Evolutionary conservation across 2,113 vertebrate genomes (phyloP).

Genomic region (Atractosteus spatula): DNA sequence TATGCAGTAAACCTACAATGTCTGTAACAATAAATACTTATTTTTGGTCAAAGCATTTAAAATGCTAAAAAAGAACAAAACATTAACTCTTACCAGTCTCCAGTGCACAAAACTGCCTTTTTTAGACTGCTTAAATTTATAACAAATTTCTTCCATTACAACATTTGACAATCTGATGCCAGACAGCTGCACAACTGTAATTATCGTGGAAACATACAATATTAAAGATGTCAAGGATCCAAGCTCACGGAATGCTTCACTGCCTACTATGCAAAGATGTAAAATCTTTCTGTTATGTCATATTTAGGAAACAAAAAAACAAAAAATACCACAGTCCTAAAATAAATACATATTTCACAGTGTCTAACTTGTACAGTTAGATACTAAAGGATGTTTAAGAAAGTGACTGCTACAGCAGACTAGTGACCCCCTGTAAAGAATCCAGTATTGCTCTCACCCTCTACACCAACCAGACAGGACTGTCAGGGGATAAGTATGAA

Average conservation of each 20-base stretch:
- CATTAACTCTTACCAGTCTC: neutral
- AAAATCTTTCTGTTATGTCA: neutral
- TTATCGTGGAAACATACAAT: conserved; percentile 13
- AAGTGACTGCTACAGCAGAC: neutral
- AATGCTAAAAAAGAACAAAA: neutral
- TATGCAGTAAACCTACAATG: too few species aligned
- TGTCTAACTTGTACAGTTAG: too few species aligned
- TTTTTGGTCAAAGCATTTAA: neutral
- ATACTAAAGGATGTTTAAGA: too few species aligned
- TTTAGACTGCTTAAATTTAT: neutral
- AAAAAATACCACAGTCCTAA: too few species aligned
- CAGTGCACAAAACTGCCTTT: neutral
- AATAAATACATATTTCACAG: too few species aligned
- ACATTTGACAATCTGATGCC: conserved; percentile 6
- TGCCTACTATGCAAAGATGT: neutral
- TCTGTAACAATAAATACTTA: too few species aligned
- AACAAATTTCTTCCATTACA: neutral
- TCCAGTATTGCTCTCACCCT: neutral
- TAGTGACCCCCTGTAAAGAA: neutral
- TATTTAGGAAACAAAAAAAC: too few species aligned
- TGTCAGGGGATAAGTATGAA: conserved; percentile 10
- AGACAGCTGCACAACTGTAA: conserved; percentile 6
- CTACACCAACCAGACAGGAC: neutral
- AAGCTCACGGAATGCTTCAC: neutral
- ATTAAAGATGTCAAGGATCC: conserved; percentile 13